A percentile compares a stretch with the other conserved stretches of the same genome.
phyloP scores from a whole-genome alignment of 1,140 invertebrate genomes.

The Pemphigus obesinymphae region DNA sequence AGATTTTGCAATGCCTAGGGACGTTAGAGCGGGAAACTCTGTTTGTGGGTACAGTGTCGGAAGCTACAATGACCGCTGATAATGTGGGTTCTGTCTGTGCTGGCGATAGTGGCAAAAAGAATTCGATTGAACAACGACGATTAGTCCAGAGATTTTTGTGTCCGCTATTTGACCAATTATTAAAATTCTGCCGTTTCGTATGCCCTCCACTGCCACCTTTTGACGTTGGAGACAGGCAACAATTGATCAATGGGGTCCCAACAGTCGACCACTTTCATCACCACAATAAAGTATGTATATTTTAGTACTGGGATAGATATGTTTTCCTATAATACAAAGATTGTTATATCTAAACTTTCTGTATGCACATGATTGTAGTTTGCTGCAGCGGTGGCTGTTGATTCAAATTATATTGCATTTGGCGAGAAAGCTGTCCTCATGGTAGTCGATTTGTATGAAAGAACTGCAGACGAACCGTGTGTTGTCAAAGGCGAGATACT shows the following conservation, averaged over 20 bases:
- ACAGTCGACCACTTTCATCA: neutral
- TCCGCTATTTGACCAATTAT: conserved; percentile 72
- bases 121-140: too few relatives aligned
- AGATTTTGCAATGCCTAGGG: conserved; percentile 73
- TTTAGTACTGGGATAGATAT: conserved; percentile 49
- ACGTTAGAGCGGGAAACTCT: conserved; percentile 64
- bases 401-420: conserved; percentile 74
- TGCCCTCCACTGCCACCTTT: neutral
- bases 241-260: neutral
- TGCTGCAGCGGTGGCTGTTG: neutral
- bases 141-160: conserved; percentile 62
- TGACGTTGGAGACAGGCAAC: neutral
- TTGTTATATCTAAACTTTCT: neutral
- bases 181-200: conserved; percentile 58
- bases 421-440: conserved; percentile 78
- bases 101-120: neutral
- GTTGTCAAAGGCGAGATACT: conserved; percentile 73
- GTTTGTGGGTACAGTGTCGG: conserved; percentile 26
- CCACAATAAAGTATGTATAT: conserved; percentile 16
- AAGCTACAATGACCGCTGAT: neutral
- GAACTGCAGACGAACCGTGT: conserved; percentile 67
- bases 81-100: neutral
- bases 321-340: neutral
- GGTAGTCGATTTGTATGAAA: conserved; percentile 75
- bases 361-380: neutral